Base-by-base conservation (phyloP, 1,140 invertebrate species). In the Bursaphelenchus mucronatus region DNA sequence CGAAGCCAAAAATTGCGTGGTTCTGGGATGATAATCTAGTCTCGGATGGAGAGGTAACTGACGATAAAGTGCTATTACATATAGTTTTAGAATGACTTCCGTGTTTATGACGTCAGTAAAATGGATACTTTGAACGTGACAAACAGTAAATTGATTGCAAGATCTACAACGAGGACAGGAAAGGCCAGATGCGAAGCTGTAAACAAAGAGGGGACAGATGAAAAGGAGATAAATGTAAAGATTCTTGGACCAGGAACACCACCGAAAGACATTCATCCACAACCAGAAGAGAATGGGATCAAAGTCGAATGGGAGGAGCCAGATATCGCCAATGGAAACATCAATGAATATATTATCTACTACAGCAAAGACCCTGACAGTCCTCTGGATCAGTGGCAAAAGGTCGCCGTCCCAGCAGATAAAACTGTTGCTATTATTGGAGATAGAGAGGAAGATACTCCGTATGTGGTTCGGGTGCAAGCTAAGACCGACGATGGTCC, bases 1-100 rank as follows among this genome's bases (percentile, higher is more conserved):
- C 78, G 9, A 67, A 73, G 49, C 79, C 78, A n/a, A 76, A 79
- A 54, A 81, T 80, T 51, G 61, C 81, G 17, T 80, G 78, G 78
- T 64, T 73, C 11, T 80, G 77, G 76, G 69, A 80, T 47, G 67
- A 63, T 51, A 54, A 43, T 13, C 63, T 72, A 0, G 69, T 80
- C 49, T 79, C 75, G 44, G 77, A 79, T 57, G 77, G 77, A 51
- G 73, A 81, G 52, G 68, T 75, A 44, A 63, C 9, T 5, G 10
- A 61, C 69, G 15, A 70, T 51, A 41, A 19, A 44, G n/a, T 7
- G 13, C 8, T 8, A 21, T 17, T 63, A 8, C 9, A 17, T 65
- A 7, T 56, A 15, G 5, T 62, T 69, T 44, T 61, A 66, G 49
- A 75, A 75, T 50, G 79, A 64, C 19, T 79, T 82, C 64, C 74